Conservation (phyloP, 2,888 invertebrate species). For the Drosophila meridiana region DNA sequence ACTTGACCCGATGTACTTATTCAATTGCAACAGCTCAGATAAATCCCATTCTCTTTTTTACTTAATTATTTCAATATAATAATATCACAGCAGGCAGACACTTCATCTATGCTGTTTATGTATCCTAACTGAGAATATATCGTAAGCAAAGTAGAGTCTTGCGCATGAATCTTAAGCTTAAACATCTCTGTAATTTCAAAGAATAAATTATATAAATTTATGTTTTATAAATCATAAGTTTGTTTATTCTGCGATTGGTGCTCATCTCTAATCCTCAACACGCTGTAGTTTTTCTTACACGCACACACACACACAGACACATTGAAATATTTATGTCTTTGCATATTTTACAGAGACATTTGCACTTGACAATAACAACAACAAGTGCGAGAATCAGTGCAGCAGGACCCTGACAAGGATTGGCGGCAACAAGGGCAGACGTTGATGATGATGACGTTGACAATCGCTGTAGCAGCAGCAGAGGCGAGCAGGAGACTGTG, state of each 20-base stretch:
- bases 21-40: neutral
- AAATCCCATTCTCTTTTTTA: neutral
- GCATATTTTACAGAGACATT: constrained; percentile 75
- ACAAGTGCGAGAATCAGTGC: constrained; percentile 41
- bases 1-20: neutral
- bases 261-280: constrained; percentile 52
- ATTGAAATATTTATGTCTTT: constrained; percentile 77
- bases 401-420: constrained; percentile 57
- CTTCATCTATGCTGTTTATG: too few species aligned
- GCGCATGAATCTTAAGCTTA: neutral
- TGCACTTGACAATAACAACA: constrained; percentile 77
- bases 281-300: constrained; percentile 49
- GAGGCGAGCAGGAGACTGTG: constrained; percentile 3
- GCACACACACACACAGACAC: constrained; percentile 26
- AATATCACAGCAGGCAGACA: neutral
- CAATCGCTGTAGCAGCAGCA: constrained; percentile 58
- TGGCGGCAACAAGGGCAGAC: constrained; percentile 57
- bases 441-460: constrained; percentile 58
- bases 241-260: constrained; percentile 39
- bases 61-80: neutral
- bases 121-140: too few species aligned
- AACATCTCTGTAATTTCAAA: neutral
- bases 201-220: neutral
- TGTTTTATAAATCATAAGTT: neutral
- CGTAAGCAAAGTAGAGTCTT: too few species aligned